Evolutionary conservation across 1,140 invertebrate genomes (phyloP), one percentile per base, ranked within the genome.

Genomic region (Tetranychus cinnabarinus): DNA sequence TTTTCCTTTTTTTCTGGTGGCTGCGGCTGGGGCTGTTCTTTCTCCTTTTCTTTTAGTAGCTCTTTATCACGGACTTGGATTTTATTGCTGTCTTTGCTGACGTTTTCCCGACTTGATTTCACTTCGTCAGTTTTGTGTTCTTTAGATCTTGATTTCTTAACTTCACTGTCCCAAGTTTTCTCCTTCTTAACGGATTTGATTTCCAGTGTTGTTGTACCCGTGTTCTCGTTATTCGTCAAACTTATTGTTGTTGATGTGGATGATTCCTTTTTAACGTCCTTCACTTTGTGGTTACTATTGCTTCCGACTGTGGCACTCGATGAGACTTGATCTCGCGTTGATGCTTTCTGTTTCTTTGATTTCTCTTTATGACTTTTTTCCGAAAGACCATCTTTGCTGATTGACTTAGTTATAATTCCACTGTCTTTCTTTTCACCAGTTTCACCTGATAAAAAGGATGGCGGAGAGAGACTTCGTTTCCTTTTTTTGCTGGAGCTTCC

Each of bases 241-340:
- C 67, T 65, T 50, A 71, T 76, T 74, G 59, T 72, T 68, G 76
- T 69, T 75, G 77, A 66, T 73, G 72, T 70, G 75, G 75, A 67
- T 73, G 72, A 54, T 71, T 70, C 48, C 75, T 73, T 65, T 65
- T 69, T 69, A 71, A 74, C 59, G 73, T 58, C 42, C 12, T 58
- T 58, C 34, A 33, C 37, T 58, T 58, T 58, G 10, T 58, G 57
- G 23, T 39, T 56, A 39, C 33, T 56, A n/a, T 39, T 56, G 33
- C 37, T 56, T 4, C 55, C 55, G 10, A 12, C 36, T 5, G 55
- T 39, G 10, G 70, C 70, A 62, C 71, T 69, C 60, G 70, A 67
- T 61, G 69, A 68, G 46, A 71, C 72, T 48, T 71, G 72, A 67
- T 76, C 47, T 66, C 64, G 65, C 65, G 68, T 47, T 67, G 47